Evolutionary conservation across 2,888 invertebrate species (phyloP), one percentile per base, ranked within the genome.

Genomic region (Cacoxenus indagator): DNA sequence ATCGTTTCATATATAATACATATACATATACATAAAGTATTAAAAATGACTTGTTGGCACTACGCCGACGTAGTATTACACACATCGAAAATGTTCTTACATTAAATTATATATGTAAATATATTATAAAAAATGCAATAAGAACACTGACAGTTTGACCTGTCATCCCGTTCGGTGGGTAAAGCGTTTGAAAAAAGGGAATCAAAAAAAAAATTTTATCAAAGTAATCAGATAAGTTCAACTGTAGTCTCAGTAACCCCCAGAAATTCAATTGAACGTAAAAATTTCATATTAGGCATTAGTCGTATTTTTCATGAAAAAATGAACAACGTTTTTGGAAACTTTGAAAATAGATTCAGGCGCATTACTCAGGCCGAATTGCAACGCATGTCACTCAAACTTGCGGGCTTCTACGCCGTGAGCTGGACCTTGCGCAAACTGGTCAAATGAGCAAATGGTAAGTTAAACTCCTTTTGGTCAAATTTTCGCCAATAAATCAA

Each of bases 151-250:
- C 83, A 83, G 81, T 78, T 83, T 78, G 83, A 81, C 82, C 84
- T 78, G 85, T 82, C 81, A 82, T 80, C 76, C 79, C 84, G 81
- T 76, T 76, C 77, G 78, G 79, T 81, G 81, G 83, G 83, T 77
- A 70, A 73, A 74, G 73, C 75, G 74, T 71, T 72, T 75, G 14
- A 37, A 59, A 37, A 59, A 37, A 19, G 61, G 22, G 1, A 9
- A 51, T 51, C 17, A 27, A 26, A 64, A 46, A 26, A 64, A 9
- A 27, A 48, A 46, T 1, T n/a, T 46, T 4, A 65, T 2, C 3
- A 54, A 24, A 54, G 11, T 24, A n/a, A n/a, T n/a, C n/a, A n/a
- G n/a, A n/a, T n/a, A n/a, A n/a, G n/a, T n/a, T n/a, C n/a, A n/a
- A n/a, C n/a, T n/a, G n/a, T n/a, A n/a, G n/a, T n/a, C n/a, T n/a